Evolutionary conservation across 1,140 invertebrate genomes (phyloP).

Genomic region (Gryllus bimaculatus): DNA sequence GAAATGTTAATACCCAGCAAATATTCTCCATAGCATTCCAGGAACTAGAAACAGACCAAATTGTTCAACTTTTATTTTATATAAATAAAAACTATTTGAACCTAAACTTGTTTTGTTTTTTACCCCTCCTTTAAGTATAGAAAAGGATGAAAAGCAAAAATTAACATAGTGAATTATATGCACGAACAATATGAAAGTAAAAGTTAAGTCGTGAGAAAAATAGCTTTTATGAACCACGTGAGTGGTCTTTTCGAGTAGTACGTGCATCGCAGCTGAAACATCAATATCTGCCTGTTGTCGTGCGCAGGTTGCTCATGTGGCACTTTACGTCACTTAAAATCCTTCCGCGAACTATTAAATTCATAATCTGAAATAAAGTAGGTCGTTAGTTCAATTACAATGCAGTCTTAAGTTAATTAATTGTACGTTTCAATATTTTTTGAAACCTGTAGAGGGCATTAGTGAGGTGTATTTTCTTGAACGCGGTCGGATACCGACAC

Average conservation of each 20-base stretch:
- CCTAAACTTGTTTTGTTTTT: not conserved
- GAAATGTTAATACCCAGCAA: too few relatives aligned
- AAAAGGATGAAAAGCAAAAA: too few relatives aligned
- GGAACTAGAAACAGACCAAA: too few relatives aligned
- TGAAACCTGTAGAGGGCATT: not conserved
- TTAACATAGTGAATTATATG: too few relatives aligned
- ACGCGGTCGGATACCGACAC: not conserved
- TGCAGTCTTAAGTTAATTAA: not conserved
- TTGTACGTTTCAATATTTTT: not conserved
- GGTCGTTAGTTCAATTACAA: not conserved
- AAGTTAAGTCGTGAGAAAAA: not conserved
- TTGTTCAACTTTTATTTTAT: not conserved
- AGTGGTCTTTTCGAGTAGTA: not conserved
- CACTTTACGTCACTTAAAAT: slow-evolving; percentile 11
- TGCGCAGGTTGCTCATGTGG: slow-evolving; percentile 22
- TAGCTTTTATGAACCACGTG: not conserved
- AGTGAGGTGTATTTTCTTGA: not conserved
- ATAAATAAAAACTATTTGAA: not conserved
- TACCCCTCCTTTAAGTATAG: not conserved
- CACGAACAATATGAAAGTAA: too few relatives aligned
- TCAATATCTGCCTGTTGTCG: slow-evolving; percentile 15
- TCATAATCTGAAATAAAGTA: not conserved
- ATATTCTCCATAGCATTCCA: too few relatives aligned
- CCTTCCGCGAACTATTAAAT: not conserved
- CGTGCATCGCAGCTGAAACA: slow-evolving; percentile 3